phyloP scores from a whole-genome alignment of 1,140 invertebrate species.

The Trachymyrmex septentrionalis region DNA sequence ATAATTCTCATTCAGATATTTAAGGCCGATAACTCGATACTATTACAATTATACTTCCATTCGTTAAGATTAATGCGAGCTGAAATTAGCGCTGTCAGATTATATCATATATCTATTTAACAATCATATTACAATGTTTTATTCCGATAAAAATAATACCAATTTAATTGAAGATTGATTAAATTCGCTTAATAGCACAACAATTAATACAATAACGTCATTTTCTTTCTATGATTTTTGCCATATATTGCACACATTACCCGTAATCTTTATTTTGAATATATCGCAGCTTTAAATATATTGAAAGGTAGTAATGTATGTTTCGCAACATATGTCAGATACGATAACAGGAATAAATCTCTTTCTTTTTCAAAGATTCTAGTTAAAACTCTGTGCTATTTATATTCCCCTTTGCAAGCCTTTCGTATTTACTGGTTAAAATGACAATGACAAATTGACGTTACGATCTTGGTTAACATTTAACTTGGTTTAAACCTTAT shows the following conservation, averaged over 20 bases:
- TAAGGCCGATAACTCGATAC: conserved; percentile 32
- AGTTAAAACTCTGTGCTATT: conserved; percentile 30
- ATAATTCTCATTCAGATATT: neutral
- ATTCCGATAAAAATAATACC: conserved; percentile 9
- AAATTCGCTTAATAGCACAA: neutral
- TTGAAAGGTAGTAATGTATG: conserved; percentile 35
- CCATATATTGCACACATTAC: conserved; percentile 9
- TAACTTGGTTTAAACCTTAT: conserved; percentile 49
- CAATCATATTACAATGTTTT: conserved; percentile 13
- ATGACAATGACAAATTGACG: conserved; percentile 63
- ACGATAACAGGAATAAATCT: conserved; percentile 12
- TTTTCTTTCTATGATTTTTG: neutral
- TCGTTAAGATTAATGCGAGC: conserved; percentile 11
- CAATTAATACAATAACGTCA: neutral
- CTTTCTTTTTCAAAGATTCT: neutral
- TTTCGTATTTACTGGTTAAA: conserved; percentile 47
- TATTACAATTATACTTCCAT: conserved; percentile 18
- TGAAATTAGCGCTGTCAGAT: neutral
- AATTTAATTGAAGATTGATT: conserved; percentile 27
- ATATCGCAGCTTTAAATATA: neutral
- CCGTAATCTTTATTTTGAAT: conserved; percentile 18
- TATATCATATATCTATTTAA: neutral
- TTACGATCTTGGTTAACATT: conserved; percentile 57
- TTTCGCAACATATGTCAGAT: conserved; percentile 10
- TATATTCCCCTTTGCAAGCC: neutral